These are phyloP conservation scores for Bubo bubo DNA, from an alignment of 2,113 vertebrate species.

Conservation along the genomic window DNA sequence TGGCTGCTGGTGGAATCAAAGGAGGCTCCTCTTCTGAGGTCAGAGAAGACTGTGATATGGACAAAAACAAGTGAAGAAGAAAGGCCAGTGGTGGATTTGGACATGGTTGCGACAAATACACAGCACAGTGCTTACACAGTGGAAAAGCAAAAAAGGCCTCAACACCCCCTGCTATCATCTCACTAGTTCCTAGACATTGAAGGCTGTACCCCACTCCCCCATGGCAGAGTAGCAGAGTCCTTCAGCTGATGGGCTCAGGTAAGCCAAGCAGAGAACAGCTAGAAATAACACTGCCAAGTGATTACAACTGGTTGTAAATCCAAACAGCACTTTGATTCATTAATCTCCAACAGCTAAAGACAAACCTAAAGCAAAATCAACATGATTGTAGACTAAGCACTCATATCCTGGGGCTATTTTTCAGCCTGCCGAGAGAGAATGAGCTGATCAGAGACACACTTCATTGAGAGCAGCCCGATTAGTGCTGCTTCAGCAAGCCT, in stretches of 20 bases:
- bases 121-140: neutral
- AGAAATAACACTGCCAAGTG: conserved; percentile 34
- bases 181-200: neutral
- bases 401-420: conserved; percentile 74
- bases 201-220: neutral
- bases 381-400: conserved; percentile 52
- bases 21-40: neutral
- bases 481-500: conserved; percentile 61
- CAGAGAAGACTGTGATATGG: neutral
- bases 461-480: conserved; percentile 48
- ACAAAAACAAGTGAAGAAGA: neutral
- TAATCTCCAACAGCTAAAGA: no score
- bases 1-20: neutral
- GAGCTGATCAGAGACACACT: conserved; percentile 75
- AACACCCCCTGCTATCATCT: neutral
- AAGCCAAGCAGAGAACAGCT: conserved; percentile 65
- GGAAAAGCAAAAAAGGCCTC: neutral
- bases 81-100: neutral
- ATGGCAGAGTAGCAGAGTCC: neutral
- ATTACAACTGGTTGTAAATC: conserved; percentile 69
- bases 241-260: conserved; percentile 28
- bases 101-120: neutral
- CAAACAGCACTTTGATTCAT: conserved; percentile 44
- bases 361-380: no score
- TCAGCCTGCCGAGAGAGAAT: conserved; percentile 77